A percentile compares a stretch with the other conserved stretches of the same genome.
Evolutionary conservation across 2,888 invertebrate genomes (phyloP).

Genomic region (Phorcus lineatus): DNA sequence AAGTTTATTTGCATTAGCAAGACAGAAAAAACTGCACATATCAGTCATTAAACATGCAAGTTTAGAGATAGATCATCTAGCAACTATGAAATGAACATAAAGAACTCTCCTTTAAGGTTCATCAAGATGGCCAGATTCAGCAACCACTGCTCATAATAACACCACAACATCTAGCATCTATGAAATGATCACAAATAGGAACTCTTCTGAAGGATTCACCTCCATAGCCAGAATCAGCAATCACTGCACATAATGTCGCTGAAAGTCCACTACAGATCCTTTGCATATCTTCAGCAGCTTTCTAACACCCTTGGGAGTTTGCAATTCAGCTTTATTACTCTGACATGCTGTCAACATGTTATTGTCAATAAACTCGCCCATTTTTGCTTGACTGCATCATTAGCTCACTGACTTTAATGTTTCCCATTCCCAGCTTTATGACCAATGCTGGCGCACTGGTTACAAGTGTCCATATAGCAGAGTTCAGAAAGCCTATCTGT

Average conservation of each 20-base stretch:
- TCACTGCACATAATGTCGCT: background rate
- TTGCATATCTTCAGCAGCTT: background rate
- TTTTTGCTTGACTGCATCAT: background rate
- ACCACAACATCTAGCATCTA: no score
- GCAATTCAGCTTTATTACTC: background rate
- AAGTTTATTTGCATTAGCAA: no score
- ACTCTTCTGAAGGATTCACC: no score
- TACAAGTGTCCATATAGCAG: background rate
- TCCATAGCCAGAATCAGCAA: background rate
- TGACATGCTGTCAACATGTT: constrained; percentile 3
- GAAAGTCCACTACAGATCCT: background rate
- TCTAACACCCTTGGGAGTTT: background rate
- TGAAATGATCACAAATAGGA: no score
- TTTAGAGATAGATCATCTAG: no score
- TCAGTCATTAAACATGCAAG: no score
- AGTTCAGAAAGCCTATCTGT: background rate
- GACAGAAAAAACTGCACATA: no score
- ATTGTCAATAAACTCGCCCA: background rate
- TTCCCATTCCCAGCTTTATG: background rate
- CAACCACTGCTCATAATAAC: no score
- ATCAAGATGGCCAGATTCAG: no score
- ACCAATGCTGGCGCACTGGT: background rate
- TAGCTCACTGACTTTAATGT: background rate
- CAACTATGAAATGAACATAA: no score
- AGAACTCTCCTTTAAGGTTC: no score